Evolutionary conservation across 1,140 invertebrate genomes (phyloP), one percentile per base, ranked within the genome.

Genomic region (Euschistus heros): DNA sequence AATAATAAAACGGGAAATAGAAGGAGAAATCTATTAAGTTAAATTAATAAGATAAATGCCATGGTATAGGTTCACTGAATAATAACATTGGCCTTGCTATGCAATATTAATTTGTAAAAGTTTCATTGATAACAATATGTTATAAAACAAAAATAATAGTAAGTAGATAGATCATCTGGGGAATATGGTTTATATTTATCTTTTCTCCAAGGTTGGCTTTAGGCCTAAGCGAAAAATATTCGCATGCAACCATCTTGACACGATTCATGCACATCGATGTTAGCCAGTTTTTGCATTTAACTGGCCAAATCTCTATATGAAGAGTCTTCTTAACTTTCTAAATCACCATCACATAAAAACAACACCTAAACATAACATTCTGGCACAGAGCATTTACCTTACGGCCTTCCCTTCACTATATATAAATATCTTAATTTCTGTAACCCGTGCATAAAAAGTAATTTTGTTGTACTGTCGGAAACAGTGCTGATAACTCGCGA

Each of bases 241-340:
- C 67, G 69, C 72, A 68, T 71, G 71, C 72, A 73, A 72, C 72
- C 72, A 73, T 73, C 71, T 73, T 73, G 72, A 71, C 72, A 72
- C 72, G 70, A 71, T 68, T 71, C 71, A 71, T 70, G 72, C 71
- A 71, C 71, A 68, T 69, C 66, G 67, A 70, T 68, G 69, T 69
- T 67, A 66, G 46, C 27, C 63, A 65, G 66, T 69, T 69, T 67
- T 57, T 70, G 68, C 69, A 69, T 59, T 65, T 30, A 52, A 62
- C 26, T 22, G 15, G 60, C 64, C 20, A 44, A 59, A 30, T 65
- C 42, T 24, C 18, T 8, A 6, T 30, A 44, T 1, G 27, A 8
- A 18, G 42, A 17, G 15, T 62, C 22, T 17, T 22, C 24, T 24
- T n/a, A 64, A 20, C 20, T 20, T 54, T 54, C 42, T 30, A 50